Evolutionary conservation across 2,888 invertebrate species (phyloP), one percentile per base, ranked within the genome.

Genomic region (Dermolepida albohirtum): DNA sequence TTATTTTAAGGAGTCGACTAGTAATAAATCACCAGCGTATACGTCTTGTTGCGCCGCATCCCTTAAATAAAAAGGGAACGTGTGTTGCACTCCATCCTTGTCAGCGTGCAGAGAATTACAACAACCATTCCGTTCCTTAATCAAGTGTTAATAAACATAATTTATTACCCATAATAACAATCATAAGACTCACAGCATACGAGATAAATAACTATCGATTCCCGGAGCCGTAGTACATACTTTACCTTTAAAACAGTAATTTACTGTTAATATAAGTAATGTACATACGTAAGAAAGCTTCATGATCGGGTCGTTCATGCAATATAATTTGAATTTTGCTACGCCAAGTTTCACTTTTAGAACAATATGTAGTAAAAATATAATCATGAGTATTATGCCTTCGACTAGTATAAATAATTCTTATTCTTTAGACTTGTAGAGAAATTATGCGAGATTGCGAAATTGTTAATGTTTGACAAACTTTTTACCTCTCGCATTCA

Each of bases 141-240:
- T 67, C 67, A 62, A 59, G 62, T 51, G 67, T 62, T 67, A 67
- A 67, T 67, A 67, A 67, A 67, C 14, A 40, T 43, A 52, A 67
- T 67, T 67, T 62, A 67, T 67, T 43, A 52, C 67, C 52, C 34
- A 29, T 67, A 67, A 67, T 67, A 57, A 62, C 67, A 62, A 67
- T 62, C 62, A 67, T 67, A 62, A 67, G 5, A 51, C 34, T 16
- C 27, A 62, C 62, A 41, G 41, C 41, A 63, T 51, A 27, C 51
- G 50, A 41, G 59, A 52, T 66, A 62, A 29, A 49, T 59, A 66
- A 50, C 59, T 40, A 14, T 22, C 59, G 10, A 34, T 34, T 34
- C 8, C 34, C 34, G 34, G 8, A 34, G 34, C 10, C 6, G 6
- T 1, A 6, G 6, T 1, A 8, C 29, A 40, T 22, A 54, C 40